Evolutionary conservation across 2,888 invertebrate genomes (phyloP).

Genomic region (Hetaerina titia): DNA sequence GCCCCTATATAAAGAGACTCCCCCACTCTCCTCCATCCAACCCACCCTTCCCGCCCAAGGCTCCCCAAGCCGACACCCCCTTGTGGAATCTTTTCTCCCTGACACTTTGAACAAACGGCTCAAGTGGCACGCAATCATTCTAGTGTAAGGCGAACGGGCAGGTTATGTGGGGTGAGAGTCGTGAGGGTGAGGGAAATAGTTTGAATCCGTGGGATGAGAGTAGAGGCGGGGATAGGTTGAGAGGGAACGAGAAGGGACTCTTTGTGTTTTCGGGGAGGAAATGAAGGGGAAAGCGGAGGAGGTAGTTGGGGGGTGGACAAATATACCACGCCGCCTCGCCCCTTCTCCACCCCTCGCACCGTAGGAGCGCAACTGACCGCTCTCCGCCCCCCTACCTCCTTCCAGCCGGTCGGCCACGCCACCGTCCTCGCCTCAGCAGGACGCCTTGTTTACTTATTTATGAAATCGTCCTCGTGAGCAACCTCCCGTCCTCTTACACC

Average conservation of each 20-base stretch:
- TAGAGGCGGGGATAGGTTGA: neutral
- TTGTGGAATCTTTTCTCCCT: conserved; percentile 50
- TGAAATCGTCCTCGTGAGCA: neutral
- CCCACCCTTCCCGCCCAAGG: neutral
- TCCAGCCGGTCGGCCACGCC: neutral
- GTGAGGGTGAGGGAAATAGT: neutral
- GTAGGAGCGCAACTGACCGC: neutral
- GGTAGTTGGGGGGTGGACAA: neutral
- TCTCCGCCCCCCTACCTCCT: neutral
- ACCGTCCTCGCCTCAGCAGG: neutral
- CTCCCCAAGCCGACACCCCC: neutral
- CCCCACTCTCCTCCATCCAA: neutral
- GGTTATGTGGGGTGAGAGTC: neutral
- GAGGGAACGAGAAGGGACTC: neutral
- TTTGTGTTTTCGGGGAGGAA: neutral
- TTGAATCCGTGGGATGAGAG: neutral
- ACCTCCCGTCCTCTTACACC: neutral
- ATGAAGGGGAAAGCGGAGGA: neutral
- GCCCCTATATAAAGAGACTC: neutral
- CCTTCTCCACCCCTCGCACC: neutral
- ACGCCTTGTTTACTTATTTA: neutral
- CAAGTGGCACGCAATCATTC: conserved; percentile 67
- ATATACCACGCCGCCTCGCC: neutral
- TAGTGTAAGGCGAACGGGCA: conserved; percentile 15
- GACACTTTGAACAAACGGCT: conserved; percentile 65